Conservation (phyloP, 2,888 invertebrate genomes). For the Suillia variegata region DNA sequence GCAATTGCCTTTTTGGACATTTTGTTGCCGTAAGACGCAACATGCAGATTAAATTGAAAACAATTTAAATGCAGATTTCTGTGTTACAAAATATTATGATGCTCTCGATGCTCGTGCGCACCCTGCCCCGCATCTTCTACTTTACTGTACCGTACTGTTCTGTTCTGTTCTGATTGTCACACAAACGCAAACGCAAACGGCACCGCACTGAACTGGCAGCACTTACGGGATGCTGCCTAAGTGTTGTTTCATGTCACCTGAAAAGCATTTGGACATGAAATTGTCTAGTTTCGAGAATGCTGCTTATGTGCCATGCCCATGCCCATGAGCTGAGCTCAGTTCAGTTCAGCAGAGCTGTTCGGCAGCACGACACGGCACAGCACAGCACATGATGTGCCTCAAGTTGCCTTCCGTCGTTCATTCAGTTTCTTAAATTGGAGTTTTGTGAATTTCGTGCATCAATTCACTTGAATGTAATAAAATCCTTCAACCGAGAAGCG, state of each 20-base stretch:
- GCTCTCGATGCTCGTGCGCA: no score
- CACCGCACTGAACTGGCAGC: constrained; percentile 24
- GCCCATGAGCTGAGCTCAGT: constrained; percentile 17
- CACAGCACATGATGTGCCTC: background rate
- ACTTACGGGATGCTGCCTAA: constrained; percentile 51
- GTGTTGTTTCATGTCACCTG: constrained; percentile 63
- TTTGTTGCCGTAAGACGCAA: constrained; percentile 38
- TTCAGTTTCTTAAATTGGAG: constrained; percentile 47
- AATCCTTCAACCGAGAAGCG: constrained; percentile 35
- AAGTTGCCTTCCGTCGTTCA: background rate
- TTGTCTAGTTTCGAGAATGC: constrained; percentile 50
- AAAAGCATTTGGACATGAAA: constrained; percentile 62
- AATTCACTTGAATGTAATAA: constrained; percentile 45
- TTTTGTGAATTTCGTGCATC: constrained; percentile 38
- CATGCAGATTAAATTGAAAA: constrained; percentile 53
- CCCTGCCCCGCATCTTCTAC: constrained; percentile 15
- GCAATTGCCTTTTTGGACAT: constrained; percentile 23
- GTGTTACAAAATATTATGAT: constrained; percentile 41
- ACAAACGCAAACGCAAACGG: background rate
- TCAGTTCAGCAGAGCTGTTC: background rate
- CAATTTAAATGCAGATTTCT: constrained; percentile 52
- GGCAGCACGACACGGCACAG: background rate
- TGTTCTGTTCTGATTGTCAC: constrained; percentile 5
- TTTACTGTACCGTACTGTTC: background rate
- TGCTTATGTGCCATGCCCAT: constrained; percentile 12